Evolutionary conservation across 35 echinoderm and acorn worm species (phyloP).

Genomic region (Strongylocentrotus purpuratus): DNA sequence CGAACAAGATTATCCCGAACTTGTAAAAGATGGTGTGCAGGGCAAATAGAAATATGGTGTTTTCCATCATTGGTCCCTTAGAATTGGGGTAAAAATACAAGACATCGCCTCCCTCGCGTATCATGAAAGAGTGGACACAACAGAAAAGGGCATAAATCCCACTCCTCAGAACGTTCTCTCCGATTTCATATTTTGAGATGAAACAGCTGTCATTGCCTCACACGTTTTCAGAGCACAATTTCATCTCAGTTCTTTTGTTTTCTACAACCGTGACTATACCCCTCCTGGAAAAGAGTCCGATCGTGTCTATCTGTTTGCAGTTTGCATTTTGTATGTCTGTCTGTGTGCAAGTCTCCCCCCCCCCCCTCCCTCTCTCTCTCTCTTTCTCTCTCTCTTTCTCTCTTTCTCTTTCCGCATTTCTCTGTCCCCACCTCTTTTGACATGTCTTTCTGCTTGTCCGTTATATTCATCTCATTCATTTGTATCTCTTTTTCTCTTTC

Average conservation of each 20-base stretch:
- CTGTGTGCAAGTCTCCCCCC: neutral
- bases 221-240: neutral
- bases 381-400: neutral
- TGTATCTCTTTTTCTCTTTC: neutral
- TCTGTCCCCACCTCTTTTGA: no score
- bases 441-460: neutral
- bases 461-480: neutral
- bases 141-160: conserved; percentile 4
- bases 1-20: neutral
- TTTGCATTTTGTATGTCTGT: neutral
- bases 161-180: neutral
- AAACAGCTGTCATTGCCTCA: conserved; percentile 19
- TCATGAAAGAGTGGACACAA: conserved; percentile 25
- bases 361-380: no score
- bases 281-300: neutral
- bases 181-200: conserved; percentile 50
- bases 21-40: neutral
- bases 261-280: neutral
- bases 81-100: conserved; percentile 48
- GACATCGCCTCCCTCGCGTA: conserved; percentile 25
- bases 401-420: neutral
- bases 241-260: neutral
- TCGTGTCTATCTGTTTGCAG: neutral
- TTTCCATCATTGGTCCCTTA: neutral
- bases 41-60: neutral